Percentiles rank a stretch among this genome's conserved stretches.
These are phyloP conservation scores for Pangasianodon gigas DNA, from an alignment of 2,113 vertebrate species.

Conservation along the genomic window DNA sequence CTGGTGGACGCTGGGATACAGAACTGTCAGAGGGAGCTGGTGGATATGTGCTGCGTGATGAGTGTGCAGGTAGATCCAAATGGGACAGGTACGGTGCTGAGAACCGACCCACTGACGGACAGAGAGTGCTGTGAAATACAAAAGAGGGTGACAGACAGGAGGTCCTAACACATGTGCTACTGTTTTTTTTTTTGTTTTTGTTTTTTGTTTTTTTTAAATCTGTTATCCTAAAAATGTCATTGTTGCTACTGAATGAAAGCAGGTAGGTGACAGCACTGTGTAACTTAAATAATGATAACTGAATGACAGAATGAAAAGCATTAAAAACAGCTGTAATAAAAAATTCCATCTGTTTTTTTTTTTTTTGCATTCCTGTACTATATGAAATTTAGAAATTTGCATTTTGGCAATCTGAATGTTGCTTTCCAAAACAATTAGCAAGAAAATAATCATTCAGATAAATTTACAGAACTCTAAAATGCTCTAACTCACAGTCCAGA, in stretches of 20 bases:
- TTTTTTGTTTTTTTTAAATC: not conserved
- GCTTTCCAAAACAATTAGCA: not conserved
- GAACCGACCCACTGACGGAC: conserved; percentile 71
- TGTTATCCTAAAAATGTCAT: not conserved
- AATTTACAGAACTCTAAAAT: not conserved
- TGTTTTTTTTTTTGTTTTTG: not conserved
- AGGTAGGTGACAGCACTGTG: no score
- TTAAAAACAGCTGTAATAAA: not conserved
- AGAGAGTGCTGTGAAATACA: conserved; percentile 67
- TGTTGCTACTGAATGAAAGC: not conserved
- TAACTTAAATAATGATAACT: not conserved
- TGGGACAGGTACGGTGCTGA: conserved; percentile 75
- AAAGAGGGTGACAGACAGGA: conserved; percentile 44
- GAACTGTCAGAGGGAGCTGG: conserved; percentile 83
- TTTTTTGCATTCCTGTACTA: not conserved
- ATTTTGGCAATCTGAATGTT: not conserved
- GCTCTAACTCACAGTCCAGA: not conserved
- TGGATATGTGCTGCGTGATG: conserved; percentile 94
- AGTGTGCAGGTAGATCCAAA: conserved; percentile 76
- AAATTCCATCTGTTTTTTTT: not conserved
- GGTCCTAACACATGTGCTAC: conserved; percentile 14
- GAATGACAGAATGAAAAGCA: not conserved
- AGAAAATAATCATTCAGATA: not conserved
- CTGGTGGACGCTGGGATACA: conserved; percentile 81
- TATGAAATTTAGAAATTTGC: not conserved